These are phyloP conservation scores for Calyptommatus sinebrachiatus DNA, from an alignment of 2,113 vertebrate genomes.

Conservation along the genomic window DNA sequence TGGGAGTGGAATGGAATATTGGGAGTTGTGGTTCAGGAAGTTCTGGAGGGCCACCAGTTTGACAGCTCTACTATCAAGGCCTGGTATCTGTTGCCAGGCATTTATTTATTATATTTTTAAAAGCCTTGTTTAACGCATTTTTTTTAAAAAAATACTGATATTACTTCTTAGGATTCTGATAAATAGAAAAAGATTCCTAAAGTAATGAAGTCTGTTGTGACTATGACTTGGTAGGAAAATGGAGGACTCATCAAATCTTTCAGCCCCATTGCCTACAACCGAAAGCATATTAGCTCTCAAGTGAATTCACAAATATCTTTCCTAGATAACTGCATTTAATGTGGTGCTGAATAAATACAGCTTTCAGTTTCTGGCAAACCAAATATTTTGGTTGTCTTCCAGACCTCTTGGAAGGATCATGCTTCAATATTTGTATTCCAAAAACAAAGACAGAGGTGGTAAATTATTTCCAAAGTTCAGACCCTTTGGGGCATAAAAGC, in stretches of 20 bases:
- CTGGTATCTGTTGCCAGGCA: neutral
- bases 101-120: neutral
- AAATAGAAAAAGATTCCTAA: neutral
- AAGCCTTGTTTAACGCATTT: neutral
- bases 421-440: neutral
- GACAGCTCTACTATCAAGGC: too few species aligned
- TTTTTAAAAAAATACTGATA: too few species aligned
- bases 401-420: neutral
- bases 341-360: neutral
- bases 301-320: neutral
- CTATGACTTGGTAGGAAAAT: neutral
- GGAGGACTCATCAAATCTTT: neutral
- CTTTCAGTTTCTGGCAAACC: neutral
- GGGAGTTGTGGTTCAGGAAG: too few species aligned
- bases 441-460: neutral
- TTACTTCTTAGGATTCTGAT: neutral
- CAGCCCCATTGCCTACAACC: neutral
- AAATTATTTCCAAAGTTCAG: neutral
- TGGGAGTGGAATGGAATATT: too few species aligned
- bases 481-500: neutral
- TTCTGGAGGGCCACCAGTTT: too few species aligned
- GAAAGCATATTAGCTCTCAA: neutral
- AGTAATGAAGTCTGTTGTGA: neutral
- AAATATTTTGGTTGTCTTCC: neutral
- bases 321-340: neutral